Evolutionary conservation across 1,140 invertebrate species (phyloP), one percentile per base, ranked within the genome.

Genomic region (Chelonus insularis): DNA sequence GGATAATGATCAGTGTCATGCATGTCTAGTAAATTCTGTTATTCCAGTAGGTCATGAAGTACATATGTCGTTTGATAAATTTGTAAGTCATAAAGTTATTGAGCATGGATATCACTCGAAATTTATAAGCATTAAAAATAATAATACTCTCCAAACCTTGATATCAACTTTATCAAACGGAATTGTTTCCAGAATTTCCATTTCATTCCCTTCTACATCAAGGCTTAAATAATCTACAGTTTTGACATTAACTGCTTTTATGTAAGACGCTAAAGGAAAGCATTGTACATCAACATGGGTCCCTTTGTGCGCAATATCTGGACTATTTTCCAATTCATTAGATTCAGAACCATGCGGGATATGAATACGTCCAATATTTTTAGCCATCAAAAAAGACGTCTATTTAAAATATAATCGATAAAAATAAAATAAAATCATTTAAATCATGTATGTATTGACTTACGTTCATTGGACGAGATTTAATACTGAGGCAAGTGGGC

Each of bases 141-240:
- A n/a, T n/a, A n/a, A n/a, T n/a, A n/a, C n/a, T n/a, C n/a, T n/a
- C n/a, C 55, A 52, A 63, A 78, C 80, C 70, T 70, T 66, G 57
- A 85, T 83, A 57, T 83, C 68, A 1, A 85, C 63, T 47, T 71
- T 69, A 39, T 85, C 72, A 64, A 83, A 86, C 12, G 84, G 84
- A 54, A 86, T 82, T 1, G 83, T 84, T 67, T 81, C 74, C 4
- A 86, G 65, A 11, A 85, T 81, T 60, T 86, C 77, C 7, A 85
- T 68, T 65, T 85, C 85, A 48, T 75, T 76, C 18, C 84, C 84
- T 69, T 86, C 85, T 3, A 86, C 71, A 62, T 84, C 83, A 8
- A 83, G 71, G 66, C 81, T 83, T 25, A 84, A 81, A 64, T 83
- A 84, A 70, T 84, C 76, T 2, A 84, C 64, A 1, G 72, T 68